Evolutionary conservation across 2,113 vertebrate genomes (phyloP).

Genomic region (Egretta garzetta): DNA sequence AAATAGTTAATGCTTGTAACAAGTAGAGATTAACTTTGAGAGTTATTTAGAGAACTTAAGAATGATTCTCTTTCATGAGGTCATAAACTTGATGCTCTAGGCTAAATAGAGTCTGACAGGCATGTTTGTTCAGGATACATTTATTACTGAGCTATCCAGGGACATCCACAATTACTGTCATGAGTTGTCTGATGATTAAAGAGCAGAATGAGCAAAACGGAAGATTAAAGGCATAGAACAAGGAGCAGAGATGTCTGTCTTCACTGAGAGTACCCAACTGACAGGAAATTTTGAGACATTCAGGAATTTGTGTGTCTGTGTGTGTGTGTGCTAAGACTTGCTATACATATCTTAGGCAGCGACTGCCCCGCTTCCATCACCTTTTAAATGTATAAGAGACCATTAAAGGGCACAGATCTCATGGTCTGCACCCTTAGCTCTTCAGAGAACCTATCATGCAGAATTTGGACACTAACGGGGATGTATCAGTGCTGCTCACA

Average conservation of each 20-base stretch:
- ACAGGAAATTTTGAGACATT: not conserved
- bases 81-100: slow-evolving; percentile 36
- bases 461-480: not conserved
- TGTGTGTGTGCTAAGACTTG: not conserved
- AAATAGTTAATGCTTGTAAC: not conserved
- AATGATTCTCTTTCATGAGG: slow-evolving; percentile 47
- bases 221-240: slow-evolving; percentile 43
- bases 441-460: not conserved
- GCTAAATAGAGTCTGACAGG: slow-evolving; percentile 55
- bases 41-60: slow-evolving; percentile 38
- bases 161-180: slow-evolving; percentile 53
- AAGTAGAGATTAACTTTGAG: slow-evolving; percentile 21
- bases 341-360: not conserved
- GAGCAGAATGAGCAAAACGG: slow-evolving; percentile 32
- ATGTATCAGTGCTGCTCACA: not conserved
- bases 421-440: not conserved
- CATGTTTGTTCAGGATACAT: slow-evolving; percentile 61
- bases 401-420: not conserved
- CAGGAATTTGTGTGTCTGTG: not conserved
- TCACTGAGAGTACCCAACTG: not conserved
- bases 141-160: slow-evolving; percentile 46
- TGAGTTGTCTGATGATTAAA: slow-evolving; percentile 23
- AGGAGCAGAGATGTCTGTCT: not conserved
- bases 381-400: fast-evolving
- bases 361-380: not conserved